These are phyloP conservation scores for Zaprionus ornatus DNA, from an alignment of 1,140 invertebrate genomes.

Conservation along the genomic window DNA sequence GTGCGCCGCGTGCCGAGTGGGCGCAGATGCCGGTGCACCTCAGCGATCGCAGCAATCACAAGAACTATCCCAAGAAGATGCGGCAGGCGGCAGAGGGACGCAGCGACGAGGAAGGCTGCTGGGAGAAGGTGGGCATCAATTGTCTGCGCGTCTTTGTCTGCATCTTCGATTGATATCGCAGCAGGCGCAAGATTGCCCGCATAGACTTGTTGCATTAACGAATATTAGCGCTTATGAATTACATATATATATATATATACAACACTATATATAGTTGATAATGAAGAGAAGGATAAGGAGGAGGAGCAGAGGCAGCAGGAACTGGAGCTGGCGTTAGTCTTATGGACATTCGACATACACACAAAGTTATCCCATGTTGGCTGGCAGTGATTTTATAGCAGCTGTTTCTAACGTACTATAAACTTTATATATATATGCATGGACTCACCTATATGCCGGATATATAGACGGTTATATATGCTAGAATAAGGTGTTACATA, in stretches of 20 bases:
- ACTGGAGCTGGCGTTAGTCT: constrained; percentile 57
- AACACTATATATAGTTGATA: constrained; percentile 51
- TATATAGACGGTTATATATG: constrained; percentile 35
- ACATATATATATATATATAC: constrained; percentile 52
- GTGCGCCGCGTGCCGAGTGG: constrained; percentile 74
- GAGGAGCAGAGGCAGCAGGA: not conserved
- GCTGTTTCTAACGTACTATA: constrained; percentile 68
- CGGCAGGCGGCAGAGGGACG: constrained; percentile 63
- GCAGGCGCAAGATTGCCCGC: constrained; percentile 26
- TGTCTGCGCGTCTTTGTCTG: constrained; percentile 81
- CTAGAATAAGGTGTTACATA: constrained; percentile 25
- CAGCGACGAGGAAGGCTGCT: constrained; percentile 72
- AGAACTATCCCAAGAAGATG: constrained; percentile 83
- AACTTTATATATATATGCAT: constrained; percentile 44
- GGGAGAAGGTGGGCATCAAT: constrained; percentile 76
- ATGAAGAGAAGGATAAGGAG: constrained; percentile 12
- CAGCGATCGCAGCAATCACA: constrained; percentile 78
- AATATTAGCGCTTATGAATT: constrained; percentile 80
- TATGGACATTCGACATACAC: constrained; percentile 29
- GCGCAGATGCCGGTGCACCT: constrained; percentile 82
- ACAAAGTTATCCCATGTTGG: constrained; percentile 37
- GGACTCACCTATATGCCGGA: constrained; percentile 17
- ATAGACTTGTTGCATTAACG: constrained; percentile 80
- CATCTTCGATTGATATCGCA: constrained; percentile 77
- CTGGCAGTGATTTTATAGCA: constrained; percentile 78